Percentiles rank a stretch among this genome's conserved stretches.
Conservation (phyloP, 2,113 vertebrate species). For the Anoplopoma fimbria region DNA sequence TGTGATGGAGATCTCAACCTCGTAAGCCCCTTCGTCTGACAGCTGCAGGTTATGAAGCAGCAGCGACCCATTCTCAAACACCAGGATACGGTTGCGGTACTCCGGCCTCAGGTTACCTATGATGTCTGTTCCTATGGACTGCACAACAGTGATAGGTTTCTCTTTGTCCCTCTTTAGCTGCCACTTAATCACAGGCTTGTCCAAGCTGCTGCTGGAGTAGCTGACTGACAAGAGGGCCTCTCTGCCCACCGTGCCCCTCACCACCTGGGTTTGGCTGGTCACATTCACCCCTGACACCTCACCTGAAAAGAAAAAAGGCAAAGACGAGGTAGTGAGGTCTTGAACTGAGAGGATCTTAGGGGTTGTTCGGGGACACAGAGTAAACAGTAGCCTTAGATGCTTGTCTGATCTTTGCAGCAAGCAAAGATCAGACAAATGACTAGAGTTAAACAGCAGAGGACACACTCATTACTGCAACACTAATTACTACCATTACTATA, state of each 20-base stretch:
- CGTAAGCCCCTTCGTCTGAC: constrained; percentile 92
- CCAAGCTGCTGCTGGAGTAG: constrained; percentile 91
- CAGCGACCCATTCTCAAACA: constrained; percentile 94
- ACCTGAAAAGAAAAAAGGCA: constrained; percentile 79
- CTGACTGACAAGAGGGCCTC: constrained; percentile 94
- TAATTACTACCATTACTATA: constrained; percentile 34
- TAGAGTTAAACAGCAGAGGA: constrained; percentile 8
- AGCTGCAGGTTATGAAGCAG: constrained; percentile 93
- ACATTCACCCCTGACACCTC: constrained; percentile 91
- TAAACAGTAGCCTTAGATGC: constrained; percentile 12
- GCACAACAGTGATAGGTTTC: constrained; percentile 93
- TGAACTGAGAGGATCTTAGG: neutral
- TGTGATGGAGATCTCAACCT: constrained; percentile 98
- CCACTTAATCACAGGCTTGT: constrained; percentile 97
- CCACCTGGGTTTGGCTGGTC: constrained; percentile 88
- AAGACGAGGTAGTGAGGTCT: neutral
- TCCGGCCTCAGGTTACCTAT: constrained; percentile 94
- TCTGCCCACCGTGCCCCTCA: constrained; percentile 90
- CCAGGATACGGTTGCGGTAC: constrained; percentile 91
- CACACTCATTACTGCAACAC: constrained; percentile 14
- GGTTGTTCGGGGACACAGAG: neutral
- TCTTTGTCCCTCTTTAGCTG: constrained; percentile 91
- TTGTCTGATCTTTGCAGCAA: neutral
- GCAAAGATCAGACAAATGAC: constrained; percentile 15
- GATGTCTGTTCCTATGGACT: constrained; percentile 94